These are phyloP conservation scores for Actenoides hombroni DNA, from an alignment of 2,113 vertebrate genomes.

Conservation along the genomic window DNA sequence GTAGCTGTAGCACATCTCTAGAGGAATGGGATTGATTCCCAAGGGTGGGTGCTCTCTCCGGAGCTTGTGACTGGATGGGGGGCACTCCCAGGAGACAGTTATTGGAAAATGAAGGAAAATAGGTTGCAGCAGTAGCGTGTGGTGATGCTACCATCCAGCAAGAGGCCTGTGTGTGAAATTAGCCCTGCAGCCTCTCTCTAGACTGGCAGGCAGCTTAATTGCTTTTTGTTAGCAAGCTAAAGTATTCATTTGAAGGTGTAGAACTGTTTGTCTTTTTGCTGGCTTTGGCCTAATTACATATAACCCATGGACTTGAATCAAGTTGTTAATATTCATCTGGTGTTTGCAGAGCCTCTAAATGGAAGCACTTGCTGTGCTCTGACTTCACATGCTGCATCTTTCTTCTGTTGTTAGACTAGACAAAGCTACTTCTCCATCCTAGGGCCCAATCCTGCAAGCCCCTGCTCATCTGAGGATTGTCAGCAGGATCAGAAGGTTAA, in stretches of 20 bases:
- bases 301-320: slow-evolving; percentile 40
- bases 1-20: not conserved
- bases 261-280: slow-evolving; percentile 59
- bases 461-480: not conserved
- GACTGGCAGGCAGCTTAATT: slow-evolving; percentile 41
- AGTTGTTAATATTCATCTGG: slow-evolving; percentile 51
- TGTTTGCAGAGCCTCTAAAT: slow-evolving; percentile 20
- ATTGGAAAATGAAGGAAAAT: not conserved
- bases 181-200: not conserved
- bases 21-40: not conserved
- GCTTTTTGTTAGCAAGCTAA: slow-evolving; percentile 51
- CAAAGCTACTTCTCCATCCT: not conserved
- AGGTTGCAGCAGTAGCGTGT: not conserved
- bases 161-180: not conserved
- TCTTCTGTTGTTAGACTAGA: not conserved
- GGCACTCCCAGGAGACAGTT: not conserved
- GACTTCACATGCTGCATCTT: not conserved
- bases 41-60: not conserved
- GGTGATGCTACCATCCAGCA: not conserved
- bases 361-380: slow-evolving; percentile 9
- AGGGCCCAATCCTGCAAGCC: not conserved
- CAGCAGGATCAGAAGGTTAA: not conserved
- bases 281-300: slow-evolving; percentile 57
- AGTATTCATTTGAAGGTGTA: slow-evolving; percentile 41
- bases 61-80: not conserved